phyloP scores from a whole-genome alignment of 2,888 invertebrate species.

The Poecilobothrus nobilitatus region DNA sequence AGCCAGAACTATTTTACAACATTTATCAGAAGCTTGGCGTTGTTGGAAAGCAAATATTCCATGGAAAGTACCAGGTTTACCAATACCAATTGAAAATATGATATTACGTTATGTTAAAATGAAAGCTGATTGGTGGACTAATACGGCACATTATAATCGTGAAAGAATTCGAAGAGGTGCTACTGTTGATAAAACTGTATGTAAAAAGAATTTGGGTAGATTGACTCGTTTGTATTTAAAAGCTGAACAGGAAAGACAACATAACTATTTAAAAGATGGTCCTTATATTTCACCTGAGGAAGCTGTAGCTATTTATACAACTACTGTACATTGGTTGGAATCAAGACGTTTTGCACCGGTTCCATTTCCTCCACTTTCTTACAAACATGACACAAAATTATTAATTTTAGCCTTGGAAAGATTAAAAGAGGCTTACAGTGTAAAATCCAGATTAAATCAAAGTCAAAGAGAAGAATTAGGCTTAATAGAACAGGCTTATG shows the following conservation, averaged over 20 bases:
- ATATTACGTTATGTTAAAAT: slow-evolving; percentile 98
- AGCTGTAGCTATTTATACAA: slow-evolving; percentile 99
- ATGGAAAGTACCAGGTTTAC: slow-evolving; percentile 99
- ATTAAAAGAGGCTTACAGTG: slow-evolving; percentile 95
- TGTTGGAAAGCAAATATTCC: slow-evolving; percentile 99
- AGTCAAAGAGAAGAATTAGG: slow-evolving; percentile 98
- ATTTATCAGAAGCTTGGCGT: slow-evolving; percentile 98
- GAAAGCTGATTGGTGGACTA: slow-evolving; percentile 99
- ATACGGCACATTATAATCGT: slow-evolving; percentile 98
- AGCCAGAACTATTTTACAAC: slow-evolving; percentile 96
- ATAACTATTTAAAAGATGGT: slow-evolving; percentile 98
- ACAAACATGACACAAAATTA: slow-evolving; percentile 98
- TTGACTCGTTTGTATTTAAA: slow-evolving; percentile 93
- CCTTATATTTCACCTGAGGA: slow-evolving; percentile 99
- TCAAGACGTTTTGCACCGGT: slow-evolving; percentile 97
- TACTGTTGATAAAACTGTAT: slow-evolving; percentile 99
- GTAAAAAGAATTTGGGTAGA: slow-evolving; percentile 99
- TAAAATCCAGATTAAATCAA: slow-evolving; percentile 94
- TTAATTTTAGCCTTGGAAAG: slow-evolving; percentile 93
- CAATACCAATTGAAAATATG: slow-evolving; percentile 99
- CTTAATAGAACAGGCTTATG: slow-evolving; percentile 98
- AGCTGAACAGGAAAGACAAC: slow-evolving; percentile 97
- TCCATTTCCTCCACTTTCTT: slow-evolving; percentile 97
- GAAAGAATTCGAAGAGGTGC: slow-evolving; percentile 98
- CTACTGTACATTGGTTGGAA: slow-evolving; percentile 99